These are phyloP conservation scores for Apoda limacodes DNA, from an alignment of 2,888 invertebrate species.

Conservation along the genomic window DNA sequence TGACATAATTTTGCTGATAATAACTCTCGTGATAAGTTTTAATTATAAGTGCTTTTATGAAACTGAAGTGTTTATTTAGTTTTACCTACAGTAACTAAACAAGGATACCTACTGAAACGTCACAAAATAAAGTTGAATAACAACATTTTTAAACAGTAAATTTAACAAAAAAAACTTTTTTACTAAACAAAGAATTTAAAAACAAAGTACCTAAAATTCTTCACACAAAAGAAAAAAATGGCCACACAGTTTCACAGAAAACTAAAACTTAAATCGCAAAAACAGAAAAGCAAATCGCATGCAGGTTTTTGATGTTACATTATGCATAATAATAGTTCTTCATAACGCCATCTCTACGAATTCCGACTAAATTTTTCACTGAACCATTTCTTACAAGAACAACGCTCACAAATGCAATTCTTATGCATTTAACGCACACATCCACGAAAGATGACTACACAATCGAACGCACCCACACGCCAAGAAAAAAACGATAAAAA, in stretches of 20 bases:
- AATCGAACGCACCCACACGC: constrained; percentile 66
- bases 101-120: no score
- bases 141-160: no score
- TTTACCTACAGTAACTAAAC: no score
- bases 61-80: no score
- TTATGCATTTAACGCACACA: constrained; percentile 32
- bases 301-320: constrained; percentile 45
- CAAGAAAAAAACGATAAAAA: constrained; percentile 68
- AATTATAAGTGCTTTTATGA: no score
- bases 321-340: constrained; percentile 27
- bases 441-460: constrained; percentile 29
- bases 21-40: no score
- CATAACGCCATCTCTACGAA: constrained; percentile 61
- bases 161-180: no score
- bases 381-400: constrained; percentile 68
- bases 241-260: constrained; percentile 23
- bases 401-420: constrained; percentile 32
- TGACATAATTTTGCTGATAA: no score
- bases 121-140: no score
- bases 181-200: no score
- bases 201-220: constrained; percentile 6
- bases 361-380: constrained; percentile 62
- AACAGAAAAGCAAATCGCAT: constrained; percentile 23
- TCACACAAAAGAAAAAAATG: constrained; percentile 17
- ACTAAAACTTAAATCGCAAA: constrained; percentile 17